Base-by-base conservation (phyloP, 1,140 invertebrate species). In the Nephila pilipes region DNA sequence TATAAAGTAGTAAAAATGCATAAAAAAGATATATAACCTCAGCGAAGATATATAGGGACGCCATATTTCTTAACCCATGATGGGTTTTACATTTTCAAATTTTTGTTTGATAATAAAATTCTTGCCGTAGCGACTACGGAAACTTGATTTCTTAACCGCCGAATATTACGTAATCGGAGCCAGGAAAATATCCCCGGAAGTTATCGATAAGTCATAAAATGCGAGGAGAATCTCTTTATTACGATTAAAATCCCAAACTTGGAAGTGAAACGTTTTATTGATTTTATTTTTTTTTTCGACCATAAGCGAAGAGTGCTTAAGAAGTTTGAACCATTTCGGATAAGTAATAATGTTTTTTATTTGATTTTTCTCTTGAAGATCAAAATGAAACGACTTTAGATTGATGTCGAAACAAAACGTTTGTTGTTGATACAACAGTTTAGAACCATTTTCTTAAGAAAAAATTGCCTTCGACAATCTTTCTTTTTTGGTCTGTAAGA, bases 91-190 rank as follows among this genome's bases (percentile, higher is more conserved):
- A 38, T 8, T 38, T 46, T 20, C 10, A 5, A n/a, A 55, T 22
- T 14, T n/a, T 55, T 81, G n/a, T 81, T 54, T 55, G 80, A 81
- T 81, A 81, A 81, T 81, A 81, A 81, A 81, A 81, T 25, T 16
- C 38, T 1, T 18, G 12, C 16, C 38, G 25, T 81, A 81, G 46
- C 20, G 22, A 81, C n/a, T 10, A 6, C 0, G 1, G 25, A n/a
- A 54, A 54, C 38, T 81, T 54, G 46, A 6, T 22, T 4, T 16
- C 20, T 5, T 3, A 54, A 1, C 20, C 46, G 6, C 46, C 46
- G 6, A 46, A 10, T 46, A 46, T 46, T 46, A 46, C 12, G 46
- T 46, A 46, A 46, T 16, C 46, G 20, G 46, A 54, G 3, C 38
- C 38, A 25, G 12, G 46, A n/a, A 81, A 81, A 55, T 54, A 81